Conservation (phyloP, 1,140 invertebrate genomes). For the Drosophila navojoa region DNA sequence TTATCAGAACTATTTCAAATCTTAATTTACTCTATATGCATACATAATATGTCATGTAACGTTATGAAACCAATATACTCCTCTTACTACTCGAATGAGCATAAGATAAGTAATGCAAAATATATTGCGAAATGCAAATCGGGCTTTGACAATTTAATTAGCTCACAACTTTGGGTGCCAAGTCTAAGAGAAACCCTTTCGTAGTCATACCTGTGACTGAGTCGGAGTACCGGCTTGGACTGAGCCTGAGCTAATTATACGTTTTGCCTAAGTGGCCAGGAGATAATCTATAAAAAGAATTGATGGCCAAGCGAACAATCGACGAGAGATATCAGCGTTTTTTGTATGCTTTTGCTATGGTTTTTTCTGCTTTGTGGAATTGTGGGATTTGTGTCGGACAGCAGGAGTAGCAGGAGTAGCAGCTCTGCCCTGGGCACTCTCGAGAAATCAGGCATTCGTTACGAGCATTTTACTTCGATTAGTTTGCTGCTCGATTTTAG, state of each 20-base stretch:
- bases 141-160: conserved; percentile 66
- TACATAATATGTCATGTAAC: too few relatives aligned
- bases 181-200: background rate
- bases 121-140: conserved; percentile 55
- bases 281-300: background rate
- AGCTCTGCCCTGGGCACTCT: conserved; percentile 43
- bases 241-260: background rate
- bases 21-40: too few relatives aligned
- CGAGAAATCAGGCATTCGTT: conserved; percentile 76
- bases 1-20: too few relatives aligned
- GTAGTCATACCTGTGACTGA: too few relatives aligned
- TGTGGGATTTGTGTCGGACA: conserved; percentile 8
- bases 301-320: background rate
- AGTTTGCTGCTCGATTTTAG: conserved; percentile 57
- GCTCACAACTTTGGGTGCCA: background rate
- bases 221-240: background rate
- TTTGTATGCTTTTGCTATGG: conserved; percentile 49
- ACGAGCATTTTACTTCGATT: conserved; percentile 73
- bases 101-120: background rate
- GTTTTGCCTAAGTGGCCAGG: background rate
- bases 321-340: conserved; percentile 36
- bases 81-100: too few relatives aligned
- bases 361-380: conserved; percentile 1
- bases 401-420: too few relatives aligned
- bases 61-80: too few relatives aligned